These are phyloP conservation scores for Peromyscus eremicus DNA, from an alignment of 2,797 vertebrate genomes.

Conservation along the genomic window DNA sequence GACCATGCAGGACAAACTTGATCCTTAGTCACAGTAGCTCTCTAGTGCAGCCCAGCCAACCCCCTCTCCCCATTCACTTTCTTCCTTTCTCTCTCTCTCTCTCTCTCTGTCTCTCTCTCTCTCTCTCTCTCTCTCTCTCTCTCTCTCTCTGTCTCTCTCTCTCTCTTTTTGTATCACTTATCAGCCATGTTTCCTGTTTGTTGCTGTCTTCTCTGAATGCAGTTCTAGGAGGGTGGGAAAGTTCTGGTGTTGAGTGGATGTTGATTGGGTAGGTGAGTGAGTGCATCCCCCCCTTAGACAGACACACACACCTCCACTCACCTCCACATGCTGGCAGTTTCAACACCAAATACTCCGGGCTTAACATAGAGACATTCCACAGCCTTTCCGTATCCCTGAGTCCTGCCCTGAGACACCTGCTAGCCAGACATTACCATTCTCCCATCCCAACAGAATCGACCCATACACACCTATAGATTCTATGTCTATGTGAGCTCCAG, in stretches of 20 bases:
- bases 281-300: not conserved
- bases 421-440: not conserved
- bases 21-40: not conserved
- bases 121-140: too few relatives aligned
- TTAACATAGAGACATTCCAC: not conserved
- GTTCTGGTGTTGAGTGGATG: not conserved
- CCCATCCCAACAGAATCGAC: not conserved
- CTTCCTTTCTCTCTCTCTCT: not conserved
- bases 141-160: too few relatives aligned
- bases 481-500: not conserved
- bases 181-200: not conserved
- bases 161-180: not conserved
- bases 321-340: too few relatives aligned
- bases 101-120: too few relatives aligned
- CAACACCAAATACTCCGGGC: not conserved
- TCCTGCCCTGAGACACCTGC: not conserved
- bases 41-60: not conserved
- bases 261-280: not conserved
- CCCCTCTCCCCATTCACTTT: not conserved
- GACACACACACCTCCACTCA: not conserved
- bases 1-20: not conserved
- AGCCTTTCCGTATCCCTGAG: accelerated
- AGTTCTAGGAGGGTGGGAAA: not conserved
- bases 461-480: not conserved
- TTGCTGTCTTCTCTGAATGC: not conserved